Conservation (phyloP, 2,797 vertebrate genomes). For the Brachyalestes nurse region DNA sequence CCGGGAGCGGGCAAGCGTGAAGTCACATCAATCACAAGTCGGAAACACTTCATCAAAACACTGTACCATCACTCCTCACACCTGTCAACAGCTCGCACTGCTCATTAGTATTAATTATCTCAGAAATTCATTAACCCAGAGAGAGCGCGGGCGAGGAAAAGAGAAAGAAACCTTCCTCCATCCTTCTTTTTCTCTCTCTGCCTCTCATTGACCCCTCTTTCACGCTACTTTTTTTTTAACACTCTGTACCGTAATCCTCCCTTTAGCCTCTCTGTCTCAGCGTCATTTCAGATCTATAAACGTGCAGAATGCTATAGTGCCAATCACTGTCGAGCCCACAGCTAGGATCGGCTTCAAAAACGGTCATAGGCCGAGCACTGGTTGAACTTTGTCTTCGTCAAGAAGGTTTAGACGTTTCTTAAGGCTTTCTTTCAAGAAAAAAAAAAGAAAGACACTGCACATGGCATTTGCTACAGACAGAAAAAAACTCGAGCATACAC, state of each 20-base stretch:
- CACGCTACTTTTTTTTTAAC: background rate
- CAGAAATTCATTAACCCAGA: slow-evolving; percentile 37
- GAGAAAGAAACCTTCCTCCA: background rate
- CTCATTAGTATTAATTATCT: slow-evolving; percentile 58
- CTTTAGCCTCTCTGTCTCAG: background rate
- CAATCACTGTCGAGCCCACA: background rate
- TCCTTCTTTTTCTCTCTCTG: background rate
- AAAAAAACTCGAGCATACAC: background rate
- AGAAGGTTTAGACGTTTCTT: slow-evolving; percentile 13
- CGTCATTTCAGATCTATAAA: background rate
- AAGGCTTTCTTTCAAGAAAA: slow-evolving; percentile 14
- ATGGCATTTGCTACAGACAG: background rate
- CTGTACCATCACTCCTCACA: slow-evolving; percentile 28
- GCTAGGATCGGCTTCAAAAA: background rate
- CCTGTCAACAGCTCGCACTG: slow-evolving; percentile 38
- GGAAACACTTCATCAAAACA: slow-evolving; percentile 42
- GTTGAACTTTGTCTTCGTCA: slow-evolving; percentile 22
- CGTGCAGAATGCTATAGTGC: background rate
- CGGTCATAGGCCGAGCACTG: background rate
- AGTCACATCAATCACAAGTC: slow-evolving; percentile 48
- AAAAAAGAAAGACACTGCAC: background rate
- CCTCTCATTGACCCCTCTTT: background rate
- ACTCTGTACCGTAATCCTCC: background rate
- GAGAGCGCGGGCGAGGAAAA: background rate
- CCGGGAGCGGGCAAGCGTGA: slow-evolving; percentile 28